Evolutionary conservation across 2,888 invertebrate species (phyloP).

Genomic region (Polydesmus complanatus): DNA sequence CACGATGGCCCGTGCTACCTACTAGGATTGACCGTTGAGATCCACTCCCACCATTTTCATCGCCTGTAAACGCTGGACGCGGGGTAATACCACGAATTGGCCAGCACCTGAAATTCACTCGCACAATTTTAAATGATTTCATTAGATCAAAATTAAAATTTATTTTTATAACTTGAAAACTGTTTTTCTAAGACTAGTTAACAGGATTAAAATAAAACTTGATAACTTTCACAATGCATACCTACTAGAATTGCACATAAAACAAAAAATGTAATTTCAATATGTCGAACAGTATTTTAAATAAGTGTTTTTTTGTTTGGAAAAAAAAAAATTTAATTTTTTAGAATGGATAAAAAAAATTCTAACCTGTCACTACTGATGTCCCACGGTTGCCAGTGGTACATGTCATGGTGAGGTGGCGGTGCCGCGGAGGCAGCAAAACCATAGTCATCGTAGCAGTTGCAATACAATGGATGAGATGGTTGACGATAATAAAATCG

Average conservation of each 20-base stretch:
- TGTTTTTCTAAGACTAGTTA: no score
- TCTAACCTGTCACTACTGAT: slow-evolving; percentile 33
- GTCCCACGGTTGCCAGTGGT: slow-evolving; percentile 44
- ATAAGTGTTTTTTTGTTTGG: no score
- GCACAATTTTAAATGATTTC: neutral
- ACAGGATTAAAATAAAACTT: no score
- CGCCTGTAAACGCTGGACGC: slow-evolving; percentile 8
- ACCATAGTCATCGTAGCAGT: slow-evolving; percentile 57
- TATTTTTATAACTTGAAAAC: no score
- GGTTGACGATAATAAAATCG: slow-evolving; percentile 56
- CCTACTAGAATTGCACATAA: no score
- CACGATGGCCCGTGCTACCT: slow-evolving; percentile 14
- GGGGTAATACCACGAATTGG: slow-evolving; percentile 10
- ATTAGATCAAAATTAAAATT: no score
- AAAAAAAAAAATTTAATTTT: no score
- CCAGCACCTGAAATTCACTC: slow-evolving; percentile 13
- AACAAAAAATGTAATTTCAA: no score
- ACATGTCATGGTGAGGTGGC: slow-evolving; percentile 31
- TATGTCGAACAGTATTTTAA: no score
- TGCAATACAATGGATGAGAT: slow-evolving; percentile 38
- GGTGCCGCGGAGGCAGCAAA: slow-evolving; percentile 39
- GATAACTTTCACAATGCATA: no score
- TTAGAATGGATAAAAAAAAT: slow-evolving; percentile 17
- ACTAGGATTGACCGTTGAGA: slow-evolving; percentile 14
- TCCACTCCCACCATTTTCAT: neutral